Conservation (phyloP, 2,113 vertebrate species). For the Chinchilla lanigera region DNA sequence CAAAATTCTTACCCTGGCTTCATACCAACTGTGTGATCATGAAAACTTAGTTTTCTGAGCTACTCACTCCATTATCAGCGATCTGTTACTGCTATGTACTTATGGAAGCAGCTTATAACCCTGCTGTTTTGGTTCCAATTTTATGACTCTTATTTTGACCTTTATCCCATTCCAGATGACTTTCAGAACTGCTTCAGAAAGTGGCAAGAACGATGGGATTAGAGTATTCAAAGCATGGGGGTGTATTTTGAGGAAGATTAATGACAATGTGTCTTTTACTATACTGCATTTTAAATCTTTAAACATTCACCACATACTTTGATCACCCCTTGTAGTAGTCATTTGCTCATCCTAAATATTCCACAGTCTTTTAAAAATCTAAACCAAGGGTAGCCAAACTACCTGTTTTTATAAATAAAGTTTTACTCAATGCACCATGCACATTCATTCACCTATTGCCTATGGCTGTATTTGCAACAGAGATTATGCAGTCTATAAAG, state of each 20-base stretch:
- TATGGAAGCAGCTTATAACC: neutral
- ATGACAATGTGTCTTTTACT: neutral
- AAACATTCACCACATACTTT: neutral
- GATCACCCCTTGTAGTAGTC: neutral
- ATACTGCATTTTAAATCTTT: neutral
- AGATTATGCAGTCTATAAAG: constrained; percentile 17
- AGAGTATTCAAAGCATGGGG: too few relatives aligned
- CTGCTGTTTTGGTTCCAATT: neutral
- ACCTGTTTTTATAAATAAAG: constrained; percentile 42
- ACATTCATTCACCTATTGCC: constrained; percentile 20
- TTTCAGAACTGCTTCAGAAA: neutral
- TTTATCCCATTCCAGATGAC: neutral
- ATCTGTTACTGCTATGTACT: neutral
- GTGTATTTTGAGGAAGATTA: neutral
- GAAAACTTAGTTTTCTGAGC: neutral
- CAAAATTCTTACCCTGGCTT: constrained; percentile 32
- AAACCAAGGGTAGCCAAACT: neutral
- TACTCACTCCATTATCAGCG: neutral
- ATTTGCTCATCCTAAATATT: constrained; percentile 8
- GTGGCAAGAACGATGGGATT: neutral
- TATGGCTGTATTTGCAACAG: neutral
- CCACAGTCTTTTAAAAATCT: neutral
- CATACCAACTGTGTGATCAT: neutral
- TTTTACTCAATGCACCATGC: constrained; percentile 27
- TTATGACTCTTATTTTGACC: neutral